Evolutionary conservation across 92 coral and sea anemone species (phyloP).

Genomic region (Diadumene lineata): DNA sequence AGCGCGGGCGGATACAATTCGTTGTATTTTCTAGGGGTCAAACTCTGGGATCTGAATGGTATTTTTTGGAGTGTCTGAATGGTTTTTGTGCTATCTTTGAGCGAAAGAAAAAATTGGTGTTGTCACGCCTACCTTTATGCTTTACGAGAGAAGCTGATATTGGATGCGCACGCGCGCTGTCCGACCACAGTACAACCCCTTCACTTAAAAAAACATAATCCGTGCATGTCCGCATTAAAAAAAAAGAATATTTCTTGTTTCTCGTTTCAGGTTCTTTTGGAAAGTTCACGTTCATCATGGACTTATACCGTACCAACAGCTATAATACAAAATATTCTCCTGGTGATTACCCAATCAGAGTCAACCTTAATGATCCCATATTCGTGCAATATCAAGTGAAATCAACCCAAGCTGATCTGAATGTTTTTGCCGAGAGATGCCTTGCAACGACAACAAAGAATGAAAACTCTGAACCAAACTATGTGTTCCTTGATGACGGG

Average conservation of each 20-base stretch:
- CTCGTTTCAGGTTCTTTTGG: constrained; percentile 18
- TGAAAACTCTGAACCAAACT: background rate
- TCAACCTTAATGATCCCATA: constrained; percentile 15
- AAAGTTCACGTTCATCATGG: constrained; percentile 27
- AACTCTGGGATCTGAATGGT: too few species aligned
- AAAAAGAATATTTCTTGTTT: background rate
- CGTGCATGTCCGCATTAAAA: too few species aligned
- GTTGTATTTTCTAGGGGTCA: too few species aligned
- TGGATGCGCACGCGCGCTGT: too few species aligned
- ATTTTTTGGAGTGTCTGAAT: too few species aligned
- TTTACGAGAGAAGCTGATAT: too few species aligned
- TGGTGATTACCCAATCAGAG: constrained; percentile 29
- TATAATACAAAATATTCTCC: background rate
- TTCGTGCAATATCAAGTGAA: constrained; percentile 4
- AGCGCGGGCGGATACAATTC: too few species aligned
- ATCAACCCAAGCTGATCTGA: constrained; percentile 14
- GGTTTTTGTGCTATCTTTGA: too few species aligned
- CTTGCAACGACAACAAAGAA: constrained; percentile 23
- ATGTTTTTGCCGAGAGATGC: constrained; percentile 34
- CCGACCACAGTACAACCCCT: too few species aligned
- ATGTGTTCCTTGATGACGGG: constrained; percentile 25
- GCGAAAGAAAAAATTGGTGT: too few species aligned
- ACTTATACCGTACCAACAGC: background rate
- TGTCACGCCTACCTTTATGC: too few species aligned
- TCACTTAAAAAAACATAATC: too few species aligned